Percentiles rank a stretch among this genome's conserved stretches.
Evolutionary conservation across 2,113 vertebrate species (phyloP).

Genomic region (Cercopithecus mona): DNA sequence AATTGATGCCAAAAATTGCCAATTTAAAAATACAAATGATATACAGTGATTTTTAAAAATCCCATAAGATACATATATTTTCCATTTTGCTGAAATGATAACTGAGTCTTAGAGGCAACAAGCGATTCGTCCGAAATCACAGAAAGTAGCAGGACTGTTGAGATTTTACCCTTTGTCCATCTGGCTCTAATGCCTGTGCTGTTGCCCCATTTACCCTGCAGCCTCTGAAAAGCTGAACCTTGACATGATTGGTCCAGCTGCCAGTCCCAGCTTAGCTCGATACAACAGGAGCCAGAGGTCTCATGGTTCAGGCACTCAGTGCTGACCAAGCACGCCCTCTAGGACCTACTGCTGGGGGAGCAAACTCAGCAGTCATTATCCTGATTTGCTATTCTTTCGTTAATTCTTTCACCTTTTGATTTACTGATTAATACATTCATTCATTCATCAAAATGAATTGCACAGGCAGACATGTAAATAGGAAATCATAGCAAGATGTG

Average conservation of each 20-base stretch:
- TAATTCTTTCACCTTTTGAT: neutral
- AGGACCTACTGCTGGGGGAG: neutral
- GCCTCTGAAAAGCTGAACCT: neutral
- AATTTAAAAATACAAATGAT: neutral
- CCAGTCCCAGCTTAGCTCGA: neutral
- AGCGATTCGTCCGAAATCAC: neutral
- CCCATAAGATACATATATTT: neutral
- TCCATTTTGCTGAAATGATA: neutral
- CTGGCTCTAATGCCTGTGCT: neutral
- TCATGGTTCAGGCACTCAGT: fast-evolving
- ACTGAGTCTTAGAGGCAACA: neutral
- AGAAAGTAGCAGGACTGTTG: neutral
- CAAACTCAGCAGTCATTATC: neutral
- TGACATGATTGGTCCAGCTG: fast-evolving
- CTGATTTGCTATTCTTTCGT: neutral
- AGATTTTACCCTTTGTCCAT: neutral
- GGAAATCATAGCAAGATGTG: neutral
- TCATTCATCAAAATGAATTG: neutral
- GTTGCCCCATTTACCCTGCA: neutral
- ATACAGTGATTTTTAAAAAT: neutral
- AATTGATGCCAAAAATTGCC: neutral
- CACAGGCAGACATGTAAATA: neutral
- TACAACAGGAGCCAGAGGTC: neutral
- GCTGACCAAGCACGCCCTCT: fast-evolving
- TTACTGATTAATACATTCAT: neutral